These are phyloP conservation scores for Craterocephalus amniculus DNA, from an alignment of 2,797 vertebrate species.

Conservation along the genomic window DNA sequence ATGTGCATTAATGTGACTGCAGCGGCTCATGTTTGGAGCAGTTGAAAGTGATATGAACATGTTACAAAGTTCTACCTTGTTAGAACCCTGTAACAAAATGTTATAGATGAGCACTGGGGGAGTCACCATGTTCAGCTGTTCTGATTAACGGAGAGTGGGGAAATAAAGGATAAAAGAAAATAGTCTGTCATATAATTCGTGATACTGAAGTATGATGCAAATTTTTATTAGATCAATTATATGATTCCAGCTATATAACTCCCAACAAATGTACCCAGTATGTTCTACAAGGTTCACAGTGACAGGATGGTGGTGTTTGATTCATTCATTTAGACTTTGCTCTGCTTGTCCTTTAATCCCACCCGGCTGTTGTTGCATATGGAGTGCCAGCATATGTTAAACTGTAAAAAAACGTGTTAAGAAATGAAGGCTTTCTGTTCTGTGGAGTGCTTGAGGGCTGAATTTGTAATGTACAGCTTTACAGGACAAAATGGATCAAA, in stretches of 20 bases:
- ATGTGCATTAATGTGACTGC: neutral
- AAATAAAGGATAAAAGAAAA: neutral
- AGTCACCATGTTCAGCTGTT: neutral
- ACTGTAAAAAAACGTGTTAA: neutral
- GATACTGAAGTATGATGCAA: neutral
- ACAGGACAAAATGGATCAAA: neutral
- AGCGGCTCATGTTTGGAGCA: neutral
- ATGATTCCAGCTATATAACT: neutral
- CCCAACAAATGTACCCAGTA: neutral
- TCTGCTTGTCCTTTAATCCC: neutral
- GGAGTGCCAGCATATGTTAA: neutral
- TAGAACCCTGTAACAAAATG: neutral
- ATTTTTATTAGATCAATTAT: neutral
- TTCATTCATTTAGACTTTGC: neutral
- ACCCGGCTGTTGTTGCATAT: neutral
- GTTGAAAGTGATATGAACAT: neutral
- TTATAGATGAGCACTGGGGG: neutral
- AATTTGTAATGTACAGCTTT: conserved; percentile 2
- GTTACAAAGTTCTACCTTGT: neutral
- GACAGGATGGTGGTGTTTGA: neutral
- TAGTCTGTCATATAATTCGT: neutral
- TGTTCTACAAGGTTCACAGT: neutral
- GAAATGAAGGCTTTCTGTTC: conserved; percentile 5
- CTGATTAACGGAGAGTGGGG: neutral
- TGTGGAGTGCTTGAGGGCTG: neutral